Conservation (phyloP, 2,888 invertebrate species). For the Trachelus stipa region DNA sequence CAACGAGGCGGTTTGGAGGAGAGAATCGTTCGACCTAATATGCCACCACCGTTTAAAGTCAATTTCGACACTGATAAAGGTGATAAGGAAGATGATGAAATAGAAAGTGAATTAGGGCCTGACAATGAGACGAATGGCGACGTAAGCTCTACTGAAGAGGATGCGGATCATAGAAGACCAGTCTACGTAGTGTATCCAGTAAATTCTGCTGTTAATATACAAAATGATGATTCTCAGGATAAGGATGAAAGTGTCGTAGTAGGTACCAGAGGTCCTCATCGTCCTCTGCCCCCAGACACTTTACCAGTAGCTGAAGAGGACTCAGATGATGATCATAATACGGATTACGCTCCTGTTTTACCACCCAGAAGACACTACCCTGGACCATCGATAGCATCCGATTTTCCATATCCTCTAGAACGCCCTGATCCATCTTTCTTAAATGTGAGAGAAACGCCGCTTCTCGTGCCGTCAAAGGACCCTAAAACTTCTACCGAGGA, state of each 20-base stretch:
- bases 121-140: constrained; percentile 24
- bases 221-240: constrained; percentile 64
- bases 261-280: constrained; percentile 70
- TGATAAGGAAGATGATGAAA: constrained; percentile 29
- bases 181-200: constrained; percentile 74
- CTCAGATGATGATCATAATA: constrained; percentile 40
- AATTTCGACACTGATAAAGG: constrained; percentile 56
- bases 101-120: not conserved
- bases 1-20: constrained; percentile 55
- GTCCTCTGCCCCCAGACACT: constrained; percentile 66
- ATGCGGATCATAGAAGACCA: constrained; percentile 65
- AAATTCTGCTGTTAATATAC: constrained; percentile 69
- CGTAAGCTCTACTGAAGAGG: constrained; percentile 28
- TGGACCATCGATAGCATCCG: constrained; percentile 66
- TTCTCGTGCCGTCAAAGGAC: constrained; percentile 61
- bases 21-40: constrained; percentile 35
- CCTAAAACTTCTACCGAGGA: constrained; percentile 32
- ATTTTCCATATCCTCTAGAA: constrained; percentile 76
- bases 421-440: constrained; percentile 70
- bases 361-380: constrained; percentile 3
- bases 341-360: constrained; percentile 48
- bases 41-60: constrained; percentile 63
- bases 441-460: constrained; percentile 60
- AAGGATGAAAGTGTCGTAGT: constrained; percentile 70
- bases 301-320: constrained; percentile 36